A percentile compares a stretch with the other conserved stretches of the same genome.
phyloP scores from a whole-genome alignment of 53 echinoderm and acorn worm species.

The Luidia sarsii region DNA sequence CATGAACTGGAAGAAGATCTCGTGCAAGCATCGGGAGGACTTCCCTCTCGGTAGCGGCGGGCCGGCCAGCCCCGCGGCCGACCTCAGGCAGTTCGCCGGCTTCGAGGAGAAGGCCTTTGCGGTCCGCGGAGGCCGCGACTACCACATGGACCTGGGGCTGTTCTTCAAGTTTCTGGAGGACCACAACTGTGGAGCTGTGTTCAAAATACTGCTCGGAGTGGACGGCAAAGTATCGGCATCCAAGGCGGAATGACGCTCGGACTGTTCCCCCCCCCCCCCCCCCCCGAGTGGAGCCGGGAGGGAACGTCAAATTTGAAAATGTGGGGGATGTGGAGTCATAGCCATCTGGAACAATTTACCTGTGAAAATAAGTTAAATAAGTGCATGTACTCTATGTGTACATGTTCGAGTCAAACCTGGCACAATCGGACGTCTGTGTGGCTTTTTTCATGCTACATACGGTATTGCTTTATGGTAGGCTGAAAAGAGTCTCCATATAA shows the following conservation, averaged over 20 bases:
- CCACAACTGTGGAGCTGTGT: slow-evolving; percentile 74
- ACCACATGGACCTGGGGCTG: slow-evolving; percentile 96
- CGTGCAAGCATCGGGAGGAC: slow-evolving; percentile 96
- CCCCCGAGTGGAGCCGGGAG: background rate
- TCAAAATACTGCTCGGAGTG: slow-evolving; percentile 88
- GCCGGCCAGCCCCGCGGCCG: slow-evolving; percentile 27
- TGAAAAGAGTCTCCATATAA: too few relatives aligned
- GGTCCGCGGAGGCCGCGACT: slow-evolving; percentile 87
- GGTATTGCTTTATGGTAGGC: too few relatives aligned
- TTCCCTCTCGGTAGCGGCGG: slow-evolving; percentile 49
- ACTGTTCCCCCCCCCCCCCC: background rate
- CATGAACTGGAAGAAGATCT: slow-evolving; percentile 95
- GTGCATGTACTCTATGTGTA: background rate
- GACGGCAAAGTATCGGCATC: slow-evolving; percentile 83
- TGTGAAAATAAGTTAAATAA: background rate
- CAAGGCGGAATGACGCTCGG: slow-evolving; percentile 22
- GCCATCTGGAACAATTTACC: background rate
- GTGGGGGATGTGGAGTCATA: background rate
- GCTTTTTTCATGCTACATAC: too few relatives aligned
- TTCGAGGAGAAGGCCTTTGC: slow-evolving; percentile 92
- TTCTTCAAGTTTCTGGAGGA: slow-evolving; percentile 85
- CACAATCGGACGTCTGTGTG: too few relatives aligned
- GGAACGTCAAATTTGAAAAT: background rate
- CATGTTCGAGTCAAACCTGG: background rate
- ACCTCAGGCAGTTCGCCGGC: slow-evolving; percentile 57